A percentile compares a stretch with the other conserved stretches of the same genome.
Conservation (phyloP, 1,140 invertebrate genomes). For the Bombus consobrinus region DNA sequence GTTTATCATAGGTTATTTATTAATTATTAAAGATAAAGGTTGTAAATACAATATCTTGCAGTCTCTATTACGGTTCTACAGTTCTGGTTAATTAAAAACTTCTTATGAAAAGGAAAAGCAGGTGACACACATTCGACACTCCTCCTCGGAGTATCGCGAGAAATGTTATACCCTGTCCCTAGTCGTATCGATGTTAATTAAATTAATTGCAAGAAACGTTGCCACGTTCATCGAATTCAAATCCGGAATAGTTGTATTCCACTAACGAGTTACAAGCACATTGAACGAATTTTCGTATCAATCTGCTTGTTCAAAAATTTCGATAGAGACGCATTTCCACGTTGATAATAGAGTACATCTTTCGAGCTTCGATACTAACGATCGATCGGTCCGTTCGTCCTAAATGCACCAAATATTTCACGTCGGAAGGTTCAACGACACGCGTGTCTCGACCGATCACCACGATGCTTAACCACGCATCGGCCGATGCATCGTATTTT, state of each 20-base stretch:
- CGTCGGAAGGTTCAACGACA: too few species aligned
- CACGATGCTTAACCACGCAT: too few species aligned
- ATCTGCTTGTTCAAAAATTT: not conserved
- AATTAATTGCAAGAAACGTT: constrained; percentile 23
- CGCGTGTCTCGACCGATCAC: too few species aligned
- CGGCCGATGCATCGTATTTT: too few species aligned
- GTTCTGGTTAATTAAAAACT: constrained; percentile 26
- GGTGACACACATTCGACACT: not conserved
- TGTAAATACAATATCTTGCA: not conserved
- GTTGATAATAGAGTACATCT: too few species aligned
- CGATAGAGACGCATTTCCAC: too few species aligned
- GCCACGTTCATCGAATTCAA: not conserved
- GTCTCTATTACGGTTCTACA: not conserved
- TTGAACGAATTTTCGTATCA: not conserved
- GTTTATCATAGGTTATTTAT: too few species aligned
- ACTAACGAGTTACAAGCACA: not conserved
- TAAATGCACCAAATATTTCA: too few species aligned
- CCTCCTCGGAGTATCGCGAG: not conserved
- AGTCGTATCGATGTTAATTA: constrained; percentile 23
- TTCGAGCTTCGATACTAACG: too few species aligned
- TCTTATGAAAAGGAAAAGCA: not conserved
- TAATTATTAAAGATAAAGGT: too few species aligned
- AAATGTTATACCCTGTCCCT: not conserved
- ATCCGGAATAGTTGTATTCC: not conserved
- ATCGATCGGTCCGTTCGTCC: too few species aligned